Base-by-base conservation (phyloP, 2,113 vertebrate species). In the Crotalus helleri region DNA sequence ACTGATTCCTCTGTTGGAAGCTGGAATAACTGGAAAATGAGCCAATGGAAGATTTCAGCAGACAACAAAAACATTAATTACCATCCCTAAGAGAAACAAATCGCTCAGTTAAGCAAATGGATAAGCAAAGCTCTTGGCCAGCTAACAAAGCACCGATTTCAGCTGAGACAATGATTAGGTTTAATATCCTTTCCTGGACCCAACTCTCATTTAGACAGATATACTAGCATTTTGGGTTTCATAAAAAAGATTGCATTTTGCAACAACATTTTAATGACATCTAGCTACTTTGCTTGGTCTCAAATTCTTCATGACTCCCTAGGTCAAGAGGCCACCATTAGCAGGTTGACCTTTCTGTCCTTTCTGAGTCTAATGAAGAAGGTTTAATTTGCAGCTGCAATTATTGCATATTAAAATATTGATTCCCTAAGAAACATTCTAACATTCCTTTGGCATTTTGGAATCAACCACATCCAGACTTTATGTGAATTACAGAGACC, bases 341-440 rank as follows among this genome's bases (percentile, higher is more conserved):
- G 95, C 94, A 95, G 89, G 95, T 93, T 97, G 96, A 97, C 97
- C 95, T 96, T 96, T 96, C 95, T 90, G 91, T 97, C 97, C 95
- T 97, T 94, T 90, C 19, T 13, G 92, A 92, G 95, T 94, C 95
- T 96, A 94, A 93, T 93, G 93, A 95, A 97, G 97, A 97, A 57
- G 96, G 97, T 98, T 97, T 97, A 97, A 97, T 94, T 95, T 97
- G 93, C 96, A 97, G 97, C 96, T 97, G 96, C 95, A 97, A 97
- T 98, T 97, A 97, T 98, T 98, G 96, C 97, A 97, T 97, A 97
- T 98, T 97, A 98, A 98, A 97, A 96, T 97, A 98, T 98, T 97
- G 97, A 98, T 98, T 98, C 97, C 94, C 94, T 95, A 95, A 97
- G 95, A 96, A 97, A 96, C 92, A 87, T 92, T 97, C 93, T 96